phyloP scores from a whole-genome alignment of 1,140 invertebrate species.

The Ectropis grisescens region DNA sequence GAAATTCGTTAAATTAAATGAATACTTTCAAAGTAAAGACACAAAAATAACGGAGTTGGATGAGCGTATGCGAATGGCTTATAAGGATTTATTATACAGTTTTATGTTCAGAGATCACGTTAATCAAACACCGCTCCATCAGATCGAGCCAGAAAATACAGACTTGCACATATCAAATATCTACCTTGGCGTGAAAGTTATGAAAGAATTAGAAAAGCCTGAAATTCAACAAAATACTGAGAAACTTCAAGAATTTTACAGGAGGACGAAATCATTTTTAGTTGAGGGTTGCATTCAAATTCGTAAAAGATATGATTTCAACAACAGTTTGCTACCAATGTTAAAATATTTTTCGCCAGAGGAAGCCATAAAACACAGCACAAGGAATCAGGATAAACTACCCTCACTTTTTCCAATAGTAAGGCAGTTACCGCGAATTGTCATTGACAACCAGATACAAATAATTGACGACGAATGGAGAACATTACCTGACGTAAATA shows the following conservation, averaged over 20 bases:
- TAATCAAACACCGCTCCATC: background rate
- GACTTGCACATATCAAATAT: background rate
- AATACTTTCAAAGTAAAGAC: background rate
- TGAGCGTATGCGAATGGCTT: background rate
- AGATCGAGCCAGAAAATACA: background rate
- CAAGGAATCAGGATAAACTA: background rate
- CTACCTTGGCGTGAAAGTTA: constrained; percentile 1
- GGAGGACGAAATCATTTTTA: background rate
- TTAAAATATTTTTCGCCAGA: background rate
- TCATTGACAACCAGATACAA: background rate
- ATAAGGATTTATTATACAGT: background rate
- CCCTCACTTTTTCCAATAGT: background rate
- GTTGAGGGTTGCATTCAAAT: background rate
- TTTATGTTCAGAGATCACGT: background rate
- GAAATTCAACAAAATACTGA: background rate
- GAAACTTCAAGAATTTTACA: too few species aligned
- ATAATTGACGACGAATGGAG: background rate
- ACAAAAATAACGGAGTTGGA: background rate
- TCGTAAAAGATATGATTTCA: background rate
- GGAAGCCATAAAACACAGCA: too few species aligned
- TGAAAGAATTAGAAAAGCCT: background rate
- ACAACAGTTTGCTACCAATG: background rate
- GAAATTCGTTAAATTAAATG: too few species aligned
- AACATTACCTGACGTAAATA: background rate
- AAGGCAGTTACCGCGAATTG: background rate